Conservation (phyloP, 2,888 invertebrate genomes). For the Sabatieria punctata region DNA sequence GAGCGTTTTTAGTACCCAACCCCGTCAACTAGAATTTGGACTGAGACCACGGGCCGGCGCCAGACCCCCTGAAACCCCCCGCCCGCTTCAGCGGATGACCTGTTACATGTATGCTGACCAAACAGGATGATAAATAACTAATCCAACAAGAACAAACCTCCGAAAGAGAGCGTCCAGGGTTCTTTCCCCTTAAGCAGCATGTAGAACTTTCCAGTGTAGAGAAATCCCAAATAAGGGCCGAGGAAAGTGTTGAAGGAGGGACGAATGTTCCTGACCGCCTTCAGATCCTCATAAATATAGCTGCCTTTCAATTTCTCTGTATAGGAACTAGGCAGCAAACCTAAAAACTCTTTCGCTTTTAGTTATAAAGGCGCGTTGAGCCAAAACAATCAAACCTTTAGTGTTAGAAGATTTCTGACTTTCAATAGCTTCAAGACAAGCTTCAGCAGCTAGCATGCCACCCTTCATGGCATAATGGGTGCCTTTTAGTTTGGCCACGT, state of each 20-base stretch:
- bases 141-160: constrained; percentile 41
- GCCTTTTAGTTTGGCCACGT: constrained; percentile 90
- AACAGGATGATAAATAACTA: background rate
- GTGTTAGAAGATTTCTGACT: constrained; percentile 17
- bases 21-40: too few relatives aligned
- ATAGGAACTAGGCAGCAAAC: constrained; percentile 53
- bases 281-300: constrained; percentile 55
- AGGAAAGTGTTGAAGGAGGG: constrained; percentile 79
- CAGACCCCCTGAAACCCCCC: too few relatives aligned
- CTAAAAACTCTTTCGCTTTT: constrained; percentile 12
- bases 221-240: constrained; percentile 72
- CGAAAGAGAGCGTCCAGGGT: constrained; percentile 89
- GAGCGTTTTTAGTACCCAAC: too few relatives aligned
- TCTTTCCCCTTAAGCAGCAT: constrained; percentile 62
- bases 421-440: constrained; percentile 59
- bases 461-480: constrained; percentile 98
- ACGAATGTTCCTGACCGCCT: constrained; percentile 71
- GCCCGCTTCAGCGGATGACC: too few relatives aligned
- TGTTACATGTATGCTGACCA: background rate
- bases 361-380: background rate
- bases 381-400: constrained; percentile 1
- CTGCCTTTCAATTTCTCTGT: constrained; percentile 49
- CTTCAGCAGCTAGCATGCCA: constrained; percentile 88
- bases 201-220: constrained; percentile 76
- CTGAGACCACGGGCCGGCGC: too few relatives aligned